Evolutionary conservation across 2,888 invertebrate species (phyloP), one percentile per base, ranked within the genome.

Genomic region (Salpingus planirostris): DNA sequence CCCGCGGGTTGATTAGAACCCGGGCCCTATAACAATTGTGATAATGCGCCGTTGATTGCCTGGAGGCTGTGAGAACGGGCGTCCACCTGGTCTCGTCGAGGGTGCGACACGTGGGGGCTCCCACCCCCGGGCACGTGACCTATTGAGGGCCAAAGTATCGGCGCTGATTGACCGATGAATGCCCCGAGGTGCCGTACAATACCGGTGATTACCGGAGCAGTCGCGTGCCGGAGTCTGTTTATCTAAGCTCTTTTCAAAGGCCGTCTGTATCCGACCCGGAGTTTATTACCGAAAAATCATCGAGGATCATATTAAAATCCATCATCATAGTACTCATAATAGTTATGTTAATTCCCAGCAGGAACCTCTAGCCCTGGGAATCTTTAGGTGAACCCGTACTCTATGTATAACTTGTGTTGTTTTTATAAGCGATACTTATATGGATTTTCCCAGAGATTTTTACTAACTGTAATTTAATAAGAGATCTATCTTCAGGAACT

Each of bases 101-200:
- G 33, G 44, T 38, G 33, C 28, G 42, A 42, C 48, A 53, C 50
- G 54, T 50, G 52, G 49, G 48, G 43, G 24, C 31, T n/a, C n/a
- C n/a, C n/a, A 34, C 32, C 33, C 12, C 31, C 33, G 43, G 50
- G 42, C 59, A 60, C 60, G 59, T 56, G 60, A 47, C 53, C 54
- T 40, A 53, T 56, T 57, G 54, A 51, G 40, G 37, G 52, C 50
- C 47, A 53, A 56, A 59, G 57, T 55, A 58, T 55, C 51, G 53
- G 41, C 43, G 44, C 47, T 60, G 58, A 62, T 62, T 60, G 61
- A 60, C 58, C 60, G 59, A 45, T 54, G 54, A 55, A 55, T 52
- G 40, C 52, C 50, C 54, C 46, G 54, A 59, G 60, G 58, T 57
- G 40, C 13, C 38, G 42, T 44, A 57, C 57, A 59, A 59, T 58